Conservation (phyloP, 92 coral and sea anemone genomes). For the Heteractis magnifica region DNA sequence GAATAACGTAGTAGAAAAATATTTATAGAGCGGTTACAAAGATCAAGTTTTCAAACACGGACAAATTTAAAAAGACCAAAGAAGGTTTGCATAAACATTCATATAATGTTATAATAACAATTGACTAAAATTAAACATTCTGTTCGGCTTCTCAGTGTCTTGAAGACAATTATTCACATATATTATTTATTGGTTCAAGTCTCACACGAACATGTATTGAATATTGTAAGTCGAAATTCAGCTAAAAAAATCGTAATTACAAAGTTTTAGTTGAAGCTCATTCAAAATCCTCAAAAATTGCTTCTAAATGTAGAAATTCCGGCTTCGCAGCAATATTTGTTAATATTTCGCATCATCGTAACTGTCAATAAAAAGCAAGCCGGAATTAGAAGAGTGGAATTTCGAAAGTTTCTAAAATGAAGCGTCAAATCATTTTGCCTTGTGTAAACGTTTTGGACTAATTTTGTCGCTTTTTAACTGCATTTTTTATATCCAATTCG, state of each 20-base stretch:
- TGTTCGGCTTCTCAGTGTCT: background rate
- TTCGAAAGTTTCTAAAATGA: background rate
- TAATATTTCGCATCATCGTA: background rate
- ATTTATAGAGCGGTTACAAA: no score
- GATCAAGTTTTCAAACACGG: background rate
- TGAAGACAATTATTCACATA: background rate
- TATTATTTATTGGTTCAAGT: background rate
- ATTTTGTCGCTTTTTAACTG: no score
- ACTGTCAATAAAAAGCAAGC: background rate
- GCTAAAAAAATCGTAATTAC: background rate
- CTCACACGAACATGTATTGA: background rate
- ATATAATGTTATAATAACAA: background rate
- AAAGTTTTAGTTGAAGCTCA: background rate
- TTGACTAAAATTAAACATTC: background rate
- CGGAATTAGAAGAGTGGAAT: background rate
- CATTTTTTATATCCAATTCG: no score
- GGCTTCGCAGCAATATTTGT: no score
- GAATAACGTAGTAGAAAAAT: no score
- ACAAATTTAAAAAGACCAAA: background rate
- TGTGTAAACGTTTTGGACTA: background rate
- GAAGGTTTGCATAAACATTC: background rate
- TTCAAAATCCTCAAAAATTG: background rate
- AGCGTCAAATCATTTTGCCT: background rate
- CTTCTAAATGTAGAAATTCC: no score
- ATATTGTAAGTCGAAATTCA: background rate